Base-by-base conservation (phyloP, 2,113 vertebrate genomes). In the Vidua chalybeata region DNA sequence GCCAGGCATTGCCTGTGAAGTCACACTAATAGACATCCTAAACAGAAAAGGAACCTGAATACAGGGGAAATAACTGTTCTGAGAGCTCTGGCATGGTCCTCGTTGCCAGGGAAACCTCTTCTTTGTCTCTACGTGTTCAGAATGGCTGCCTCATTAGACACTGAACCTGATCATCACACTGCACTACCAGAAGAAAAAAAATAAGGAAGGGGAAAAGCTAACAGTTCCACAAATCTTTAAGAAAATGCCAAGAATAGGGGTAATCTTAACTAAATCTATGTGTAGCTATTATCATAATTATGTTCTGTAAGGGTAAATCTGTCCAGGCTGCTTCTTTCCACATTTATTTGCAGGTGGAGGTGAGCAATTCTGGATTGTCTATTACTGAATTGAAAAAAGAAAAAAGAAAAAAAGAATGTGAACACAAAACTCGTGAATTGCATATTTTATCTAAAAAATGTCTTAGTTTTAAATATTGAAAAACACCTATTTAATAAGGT, bases 111-210 rank as follows among this genome's bases (percentile, higher is more conserved):
- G 98, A 97, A 98, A 98, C 98, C 97, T 97, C 96, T 51, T 97
- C 97, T 98, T 98, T 98, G 97, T 98, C 97, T 97, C 97, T 98
- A 98, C 97, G 97, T 98, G 98, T 98, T 97, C 96, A 80, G 98
- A 98, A 98, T 98, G 97, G 96, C 96, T 97, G 94, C 95, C 89
- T 98, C 97, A 94, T 97, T 98, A 98, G 97, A 96, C 89, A 81
- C 92, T 96, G 96, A 97, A 94, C 95, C 95, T 95, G 91, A 97
- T 90, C 94, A 93, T 95, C 95, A 79, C 30, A 90, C 94, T 95
- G 85, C 82, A 80, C 68, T 89, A 45, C 6, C 4, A 66, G 18
- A 30, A 26, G 7, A 27, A 69, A 69, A 37, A 55, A 78, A 54
- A 46, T 66, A 96, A 28, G 93, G 78, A 88, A 90, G 26, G 66